Base-by-base conservation (phyloP, 2,113 vertebrate genomes). In the Cyrtonyx montezumae region DNA sequence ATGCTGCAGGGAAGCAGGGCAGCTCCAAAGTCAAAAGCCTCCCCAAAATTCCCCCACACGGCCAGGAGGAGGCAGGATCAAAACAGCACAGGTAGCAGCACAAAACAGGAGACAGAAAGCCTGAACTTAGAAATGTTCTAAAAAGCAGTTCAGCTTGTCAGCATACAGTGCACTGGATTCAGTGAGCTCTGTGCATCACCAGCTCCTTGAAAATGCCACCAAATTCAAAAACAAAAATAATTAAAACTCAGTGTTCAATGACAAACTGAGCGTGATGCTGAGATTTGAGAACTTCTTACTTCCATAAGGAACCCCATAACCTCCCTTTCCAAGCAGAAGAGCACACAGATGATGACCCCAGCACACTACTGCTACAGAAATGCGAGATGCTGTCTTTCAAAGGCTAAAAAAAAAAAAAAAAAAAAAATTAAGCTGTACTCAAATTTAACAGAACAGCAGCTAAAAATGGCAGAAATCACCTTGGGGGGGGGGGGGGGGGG, bases 401-500 rank as follows among this genome's bases (percentile, higher is more conserved):
- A 94, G 37, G n/a, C 4, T 34, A 51, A 48, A 65, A 45, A 34
- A 40, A 6, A 20, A 32, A 34, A 5, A 67, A 17, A 30, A 28
- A 53, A 55, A 55, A 22, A 63, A 5, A 18, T 67, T 43, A 62
- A 70, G 32, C 14, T 66, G 17, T 79, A 56, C n/a, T 26, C 42
- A 83, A 69, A 77, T 46, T 34, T 45, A 88, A 82, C 67, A 79
- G 23, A 93, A 82, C 30, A 84, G 67, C 20, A 46, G 26, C 46
- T 87, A 74, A 78, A 88, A 79, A 28, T 32, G 34, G 14, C 55
- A 83, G 71, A 83, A 91, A 83, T 56, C 40, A 76, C 65, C 45
- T 36, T 11, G 13, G 15, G 4, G 1, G 18, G 7, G 5, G 3
- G 3, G 1, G 5, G 3, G 3, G 1, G 4, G 2, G 25, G 16